These are phyloP conservation scores for Stichodactyla helianthus DNA, from an alignment of 64 coral and sea anemone genomes.

Conservation along the genomic window DNA sequence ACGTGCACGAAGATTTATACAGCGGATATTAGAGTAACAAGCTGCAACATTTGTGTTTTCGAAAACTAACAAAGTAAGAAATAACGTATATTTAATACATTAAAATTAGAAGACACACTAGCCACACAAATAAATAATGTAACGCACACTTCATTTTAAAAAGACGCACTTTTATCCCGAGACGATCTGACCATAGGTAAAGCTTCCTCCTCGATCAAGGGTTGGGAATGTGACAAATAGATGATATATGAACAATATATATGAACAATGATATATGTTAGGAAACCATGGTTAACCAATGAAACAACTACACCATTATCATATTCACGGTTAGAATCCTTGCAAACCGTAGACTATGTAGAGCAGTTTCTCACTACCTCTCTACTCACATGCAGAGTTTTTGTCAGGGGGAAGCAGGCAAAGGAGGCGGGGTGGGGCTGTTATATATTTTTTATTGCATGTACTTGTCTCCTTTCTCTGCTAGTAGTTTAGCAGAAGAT, in stretches of 20 bases:
- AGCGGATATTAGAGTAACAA: no score
- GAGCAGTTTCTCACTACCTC: no score
- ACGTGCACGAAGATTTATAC: no score
- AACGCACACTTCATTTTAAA: not conserved
- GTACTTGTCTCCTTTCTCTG: conserved; percentile 96
- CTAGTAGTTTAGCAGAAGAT: conserved; percentile 91
- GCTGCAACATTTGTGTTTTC: no score
- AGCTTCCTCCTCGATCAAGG: not conserved
- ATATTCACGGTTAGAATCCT: no score
- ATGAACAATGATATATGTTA: not conserved
- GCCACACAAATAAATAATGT: not conserved
- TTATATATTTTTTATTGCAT: conserved; percentile 51
- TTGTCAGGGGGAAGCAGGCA: no score
- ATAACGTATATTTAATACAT: not conserved
- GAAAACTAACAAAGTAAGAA: no score
- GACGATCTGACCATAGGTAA: not conserved
- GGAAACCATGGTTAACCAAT: no score
- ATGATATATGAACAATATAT: not conserved
- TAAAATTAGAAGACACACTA: not conserved
- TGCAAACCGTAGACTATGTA: no score
- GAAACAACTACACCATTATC: no score
- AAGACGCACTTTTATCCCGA: not conserved
- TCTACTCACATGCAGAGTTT: no score
- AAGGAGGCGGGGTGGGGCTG: not conserved
- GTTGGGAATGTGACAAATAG: not conserved